These are phyloP conservation scores for Carcharodon carcharias DNA, from an alignment of 2,797 vertebrate species.

Conservation along the genomic window DNA sequence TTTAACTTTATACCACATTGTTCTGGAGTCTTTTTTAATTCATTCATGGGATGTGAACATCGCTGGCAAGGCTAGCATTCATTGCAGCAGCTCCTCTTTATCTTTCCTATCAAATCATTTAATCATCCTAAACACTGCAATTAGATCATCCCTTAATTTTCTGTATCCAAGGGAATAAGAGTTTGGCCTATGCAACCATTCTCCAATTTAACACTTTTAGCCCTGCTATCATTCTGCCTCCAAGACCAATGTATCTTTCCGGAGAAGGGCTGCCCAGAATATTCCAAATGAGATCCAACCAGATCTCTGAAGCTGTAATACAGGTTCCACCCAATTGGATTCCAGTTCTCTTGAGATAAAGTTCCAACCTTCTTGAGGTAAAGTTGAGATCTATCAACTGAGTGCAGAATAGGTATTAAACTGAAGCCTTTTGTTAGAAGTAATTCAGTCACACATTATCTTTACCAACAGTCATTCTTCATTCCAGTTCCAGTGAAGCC, in stretches of 20 bases:
- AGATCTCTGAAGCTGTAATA: background rate
- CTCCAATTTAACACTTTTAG: background rate
- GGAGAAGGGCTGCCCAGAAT: background rate
- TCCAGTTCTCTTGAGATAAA: background rate
- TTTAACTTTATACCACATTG: background rate
- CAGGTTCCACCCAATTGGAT: background rate
- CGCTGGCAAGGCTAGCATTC: too few relatives aligned
- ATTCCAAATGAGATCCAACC: background rate
- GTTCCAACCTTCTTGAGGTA: background rate
- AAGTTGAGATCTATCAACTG: background rate
- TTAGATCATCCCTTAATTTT: background rate
- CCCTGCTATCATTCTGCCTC: background rate
- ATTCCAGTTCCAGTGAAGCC: too few relatives aligned
- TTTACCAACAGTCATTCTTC: too few relatives aligned
- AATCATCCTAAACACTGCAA: background rate
- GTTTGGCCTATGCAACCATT: too few relatives aligned
- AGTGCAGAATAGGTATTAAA: background rate
- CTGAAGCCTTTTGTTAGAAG: background rate
- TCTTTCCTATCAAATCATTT: background rate
- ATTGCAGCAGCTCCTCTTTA: background rate
- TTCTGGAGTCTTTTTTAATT: background rate
- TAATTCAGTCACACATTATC: background rate
- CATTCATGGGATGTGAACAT: too few relatives aligned
- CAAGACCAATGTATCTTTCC: background rate
- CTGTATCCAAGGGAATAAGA: background rate